A percentile compares a stretch with the other conserved stretches of the same genome.
phyloP scores from a whole-genome alignment of 2,888 invertebrate species.

The Apoda limacodes region DNA sequence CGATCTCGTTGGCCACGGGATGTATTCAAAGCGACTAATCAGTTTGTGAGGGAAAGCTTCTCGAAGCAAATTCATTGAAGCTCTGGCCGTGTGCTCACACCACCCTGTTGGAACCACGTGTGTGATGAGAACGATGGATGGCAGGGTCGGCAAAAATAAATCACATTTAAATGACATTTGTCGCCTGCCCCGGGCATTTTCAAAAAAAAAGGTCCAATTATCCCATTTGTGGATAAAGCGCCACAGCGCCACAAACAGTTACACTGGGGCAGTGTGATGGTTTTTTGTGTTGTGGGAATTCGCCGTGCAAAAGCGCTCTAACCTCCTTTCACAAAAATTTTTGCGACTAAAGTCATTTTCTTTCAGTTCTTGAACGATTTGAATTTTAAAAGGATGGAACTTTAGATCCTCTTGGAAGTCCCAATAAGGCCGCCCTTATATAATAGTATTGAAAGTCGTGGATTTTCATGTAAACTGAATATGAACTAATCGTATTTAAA shows the following conservation, averaged over 20 bases:
- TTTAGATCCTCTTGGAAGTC: slow-evolving; percentile 14
- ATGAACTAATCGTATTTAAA: no score
- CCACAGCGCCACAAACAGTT: no score
- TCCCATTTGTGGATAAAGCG: slow-evolving; percentile 8
- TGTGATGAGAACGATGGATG: no score
- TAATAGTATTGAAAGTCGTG: slow-evolving; percentile 9
- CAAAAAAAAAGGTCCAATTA: slow-evolving; percentile 5
- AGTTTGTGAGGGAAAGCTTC: no score
- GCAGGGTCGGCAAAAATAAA: slow-evolving; percentile 12
- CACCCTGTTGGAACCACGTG: slow-evolving; percentile 19
- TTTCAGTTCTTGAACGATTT: slow-evolving; percentile 14
- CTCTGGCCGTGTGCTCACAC: no score
- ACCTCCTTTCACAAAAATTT: slow-evolving; percentile 13
- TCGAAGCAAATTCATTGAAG: no score
- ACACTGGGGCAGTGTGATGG: no score
- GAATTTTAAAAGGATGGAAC: slow-evolving; percentile 20
- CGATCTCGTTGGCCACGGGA: slow-evolving; percentile 2
- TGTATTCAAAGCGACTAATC: not conserved
- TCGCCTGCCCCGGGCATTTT: no score
- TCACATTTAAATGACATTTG: slow-evolving; percentile 10
- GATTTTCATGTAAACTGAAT: slow-evolving; percentile 10
- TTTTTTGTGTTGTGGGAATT: slow-evolving; percentile 8
- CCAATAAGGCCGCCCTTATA: slow-evolving; percentile 5
- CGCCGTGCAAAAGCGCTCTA: slow-evolving; percentile 13
- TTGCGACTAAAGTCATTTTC: slow-evolving; percentile 8